Conservation (phyloP, 1,140 invertebrate genomes). For the Pygmarrhopalites habei region DNA sequence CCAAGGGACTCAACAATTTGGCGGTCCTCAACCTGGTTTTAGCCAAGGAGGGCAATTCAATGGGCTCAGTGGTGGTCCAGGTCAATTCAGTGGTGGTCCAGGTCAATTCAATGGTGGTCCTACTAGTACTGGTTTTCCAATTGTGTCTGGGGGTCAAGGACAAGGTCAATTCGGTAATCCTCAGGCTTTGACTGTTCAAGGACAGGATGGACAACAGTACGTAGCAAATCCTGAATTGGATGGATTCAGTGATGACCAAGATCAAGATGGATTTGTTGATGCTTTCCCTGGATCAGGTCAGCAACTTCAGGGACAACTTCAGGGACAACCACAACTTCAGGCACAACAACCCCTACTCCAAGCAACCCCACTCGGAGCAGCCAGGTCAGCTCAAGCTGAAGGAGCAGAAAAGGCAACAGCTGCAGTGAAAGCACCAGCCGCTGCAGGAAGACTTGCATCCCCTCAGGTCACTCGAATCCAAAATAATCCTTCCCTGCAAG, state of each 20-base stretch:
- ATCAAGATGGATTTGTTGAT: not conserved
- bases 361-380: not conserved
- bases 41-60: not conserved
- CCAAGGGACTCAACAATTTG: constrained; percentile 13
- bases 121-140: constrained; percentile 4
- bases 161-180: constrained; percentile 5
- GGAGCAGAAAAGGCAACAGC: not conserved
- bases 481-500: constrained; percentile 4
- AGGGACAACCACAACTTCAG: too few relatives aligned
- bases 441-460: not conserved
- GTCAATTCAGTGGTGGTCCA: not conserved
- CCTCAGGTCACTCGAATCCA: not conserved
- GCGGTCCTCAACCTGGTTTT: not conserved
- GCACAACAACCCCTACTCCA: too few relatives aligned
- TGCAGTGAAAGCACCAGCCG: not conserved
- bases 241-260: constrained; percentile 7
- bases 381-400: not conserved
- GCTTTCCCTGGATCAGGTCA: not conserved
- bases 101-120: constrained; percentile 4
- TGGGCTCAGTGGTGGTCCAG: not conserved
- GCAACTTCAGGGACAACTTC: constrained; percentile 11
- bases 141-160: not conserved
- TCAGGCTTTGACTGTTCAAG: constrained; percentile 2
- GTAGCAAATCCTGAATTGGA: not conserved
- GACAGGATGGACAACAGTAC: too few relatives aligned